Base-by-base conservation (phyloP, 2,888 invertebrate species). In the Euzophera pinguis region DNA sequence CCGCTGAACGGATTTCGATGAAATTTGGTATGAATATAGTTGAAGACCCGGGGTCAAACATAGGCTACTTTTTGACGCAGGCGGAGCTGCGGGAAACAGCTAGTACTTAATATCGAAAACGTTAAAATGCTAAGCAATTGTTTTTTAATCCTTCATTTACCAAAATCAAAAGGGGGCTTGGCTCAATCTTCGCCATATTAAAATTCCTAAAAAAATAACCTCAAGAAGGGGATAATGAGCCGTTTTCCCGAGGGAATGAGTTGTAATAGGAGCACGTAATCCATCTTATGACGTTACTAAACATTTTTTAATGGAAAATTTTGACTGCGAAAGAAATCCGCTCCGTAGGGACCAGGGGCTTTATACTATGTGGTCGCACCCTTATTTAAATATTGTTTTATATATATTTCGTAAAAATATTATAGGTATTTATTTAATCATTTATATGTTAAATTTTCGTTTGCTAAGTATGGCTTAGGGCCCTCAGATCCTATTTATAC, bases 241-340 rank as follows among this genome's bases (percentile, higher is more conserved):
- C 62, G 59, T 59, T 57, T 55, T 67, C 87, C 84, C 59, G 38
- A 57, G 84, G 88, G 88, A 82, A 72, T 74, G 59, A 60, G 62
- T 9, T 62, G 81, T 79, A 83, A 84, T 78, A 80, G 73, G 73
- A 84, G 75, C 72, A 77, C 74, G 78, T 87, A 90, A 90, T 90
- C 89, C 89, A 87, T 90, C 89, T 88, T 90, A 88, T 79, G 75
- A 70, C 78, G 82, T 81, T 71, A 65, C 22, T 32, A 75, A 70
- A 83, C 77, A 77, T 37, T 63, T 70, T 72, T 79, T 84, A 88
- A 88, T 87, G 87, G 85, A 83, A 86, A 83, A 77, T 78, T 82
- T 79, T 79, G 79, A 73, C 69, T 61, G 72, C 59, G 69, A 79
- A 84, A 84, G 80, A 81, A 85, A 80, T 76, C 75, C 62, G 47